Conservation (phyloP, 1,140 invertebrate genomes). For the Alviniconcha marisindica region DNA sequence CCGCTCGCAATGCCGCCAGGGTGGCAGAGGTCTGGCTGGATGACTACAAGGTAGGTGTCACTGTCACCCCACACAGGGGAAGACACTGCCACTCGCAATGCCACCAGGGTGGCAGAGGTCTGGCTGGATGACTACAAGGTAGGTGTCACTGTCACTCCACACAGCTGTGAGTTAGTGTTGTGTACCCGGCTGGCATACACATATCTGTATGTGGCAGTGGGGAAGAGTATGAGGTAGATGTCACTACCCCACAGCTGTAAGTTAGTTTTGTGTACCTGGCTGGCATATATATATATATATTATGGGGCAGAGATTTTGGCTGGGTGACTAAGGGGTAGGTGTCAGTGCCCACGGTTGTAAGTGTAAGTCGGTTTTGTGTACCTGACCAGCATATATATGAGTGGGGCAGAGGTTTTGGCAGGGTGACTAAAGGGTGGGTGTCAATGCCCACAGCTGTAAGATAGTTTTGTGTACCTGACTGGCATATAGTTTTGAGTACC, state of each 20-base stretch:
- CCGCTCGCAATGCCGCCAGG: conserved; percentile 76
- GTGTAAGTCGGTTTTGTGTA: too few relatives aligned
- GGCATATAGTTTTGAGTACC: too few relatives aligned
- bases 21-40: conserved; percentile 85
- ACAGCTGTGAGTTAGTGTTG: too few relatives aligned
- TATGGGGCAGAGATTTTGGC: not conserved
- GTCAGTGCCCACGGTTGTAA: too few relatives aligned
- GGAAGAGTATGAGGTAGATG: too few relatives aligned
- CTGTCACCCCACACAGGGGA: conserved; percentile 58
- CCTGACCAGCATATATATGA: too few relatives aligned
- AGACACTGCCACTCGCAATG: conserved; percentile 74
- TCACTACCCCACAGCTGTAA: not conserved
- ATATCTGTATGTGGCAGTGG: too few relatives aligned
- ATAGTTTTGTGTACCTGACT: too few relatives aligned
- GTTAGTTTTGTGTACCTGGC: not conserved
- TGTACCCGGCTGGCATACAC: too few relatives aligned
- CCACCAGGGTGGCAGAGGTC: conserved; percentile 76
- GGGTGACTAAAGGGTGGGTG: conserved; percentile 90
- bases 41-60: conserved; percentile 88
- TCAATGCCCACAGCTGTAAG: too few relatives aligned
- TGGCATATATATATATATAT: not conserved
- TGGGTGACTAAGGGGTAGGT: not conserved
- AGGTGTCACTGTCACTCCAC: too few relatives aligned
- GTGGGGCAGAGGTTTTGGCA: conserved; percentile 81
- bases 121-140: conserved; percentile 95